A percentile compares a stretch with the other conserved stretches of the same genome.
Conservation (phyloP, 2,888 invertebrate genomes). For the Catocala fraxini region DNA sequence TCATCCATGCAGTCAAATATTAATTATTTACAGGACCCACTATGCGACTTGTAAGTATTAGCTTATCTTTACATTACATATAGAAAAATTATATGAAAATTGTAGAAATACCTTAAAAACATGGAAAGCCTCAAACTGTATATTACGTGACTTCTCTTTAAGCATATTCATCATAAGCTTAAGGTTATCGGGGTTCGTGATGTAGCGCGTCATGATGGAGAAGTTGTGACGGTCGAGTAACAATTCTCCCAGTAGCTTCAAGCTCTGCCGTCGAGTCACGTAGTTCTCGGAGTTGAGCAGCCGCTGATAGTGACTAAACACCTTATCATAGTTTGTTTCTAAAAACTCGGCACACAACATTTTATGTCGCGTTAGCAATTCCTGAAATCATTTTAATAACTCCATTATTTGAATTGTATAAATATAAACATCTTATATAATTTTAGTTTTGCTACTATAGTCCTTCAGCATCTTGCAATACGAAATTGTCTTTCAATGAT, state of each 20-base stretch:
- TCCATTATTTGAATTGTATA: too few species aligned
- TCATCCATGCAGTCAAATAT: too few species aligned
- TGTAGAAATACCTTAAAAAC: conserved; percentile 96
- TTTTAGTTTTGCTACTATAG: too few species aligned
- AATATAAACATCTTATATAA: too few species aligned
- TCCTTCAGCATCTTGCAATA: too few species aligned
- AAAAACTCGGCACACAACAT: conserved; percentile 99
- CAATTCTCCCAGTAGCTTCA: conserved; percentile 98
- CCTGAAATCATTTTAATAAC: conserved; percentile 85
- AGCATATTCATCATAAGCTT: conserved; percentile 99
- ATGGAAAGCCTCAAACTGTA: conserved; percentile 99
- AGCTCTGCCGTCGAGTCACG: conserved; percentile 99
- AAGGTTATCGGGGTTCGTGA: conserved; percentile 99
- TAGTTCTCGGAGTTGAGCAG: conserved; percentile 99
- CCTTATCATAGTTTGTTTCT: conserved; percentile 99
- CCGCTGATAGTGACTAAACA: conserved; percentile 98
- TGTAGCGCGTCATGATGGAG: conserved; percentile 99
- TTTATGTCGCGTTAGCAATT: conserved; percentile 97
- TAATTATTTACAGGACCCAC: too few species aligned
- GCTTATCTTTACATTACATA: too few species aligned
- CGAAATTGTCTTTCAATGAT: too few species aligned
- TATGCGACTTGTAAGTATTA: too few species aligned
- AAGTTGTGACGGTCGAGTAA: conserved; percentile 99
- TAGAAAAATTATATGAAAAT: too few species aligned
- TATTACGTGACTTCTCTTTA: conserved; percentile 99